phyloP scores from a whole-genome alignment of 2,797 vertebrate species.

The Eulemur albifrons region DNA sequence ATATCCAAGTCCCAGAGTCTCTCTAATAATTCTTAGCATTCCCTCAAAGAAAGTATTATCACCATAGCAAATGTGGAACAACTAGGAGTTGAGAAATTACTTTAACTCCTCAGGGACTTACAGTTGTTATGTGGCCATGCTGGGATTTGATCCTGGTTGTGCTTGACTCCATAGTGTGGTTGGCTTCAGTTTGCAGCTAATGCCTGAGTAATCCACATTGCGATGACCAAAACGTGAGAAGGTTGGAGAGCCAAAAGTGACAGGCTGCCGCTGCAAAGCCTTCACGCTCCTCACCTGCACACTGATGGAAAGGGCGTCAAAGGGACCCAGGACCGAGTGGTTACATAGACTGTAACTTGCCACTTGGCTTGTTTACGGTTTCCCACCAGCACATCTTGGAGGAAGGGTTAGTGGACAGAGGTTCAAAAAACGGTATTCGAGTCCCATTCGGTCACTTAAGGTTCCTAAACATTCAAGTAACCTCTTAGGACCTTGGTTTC shows the following conservation, averaged over 20 bases:
- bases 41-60: background rate
- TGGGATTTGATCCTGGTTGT: background rate
- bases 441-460: background rate
- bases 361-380: background rate
- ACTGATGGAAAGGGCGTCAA: background rate
- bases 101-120: background rate
- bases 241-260: background rate
- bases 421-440: background rate
- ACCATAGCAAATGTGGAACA: background rate
- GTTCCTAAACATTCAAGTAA: background rate
- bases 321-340: background rate
- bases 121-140: fast-evolving
- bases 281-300: background rate
- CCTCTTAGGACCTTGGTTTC: background rate
- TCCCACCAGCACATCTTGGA: background rate
- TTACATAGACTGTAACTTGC: background rate
- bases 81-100: background rate
- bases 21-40: background rate
- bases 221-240: background rate
- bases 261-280: background rate
- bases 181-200: background rate
- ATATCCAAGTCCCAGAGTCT: background rate
- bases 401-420: background rate
- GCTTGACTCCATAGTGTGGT: background rate
- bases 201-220: fast-evolving